Conservation (phyloP, 92 coral and sea anemone genomes). For the Phenganax marumi region DNA sequence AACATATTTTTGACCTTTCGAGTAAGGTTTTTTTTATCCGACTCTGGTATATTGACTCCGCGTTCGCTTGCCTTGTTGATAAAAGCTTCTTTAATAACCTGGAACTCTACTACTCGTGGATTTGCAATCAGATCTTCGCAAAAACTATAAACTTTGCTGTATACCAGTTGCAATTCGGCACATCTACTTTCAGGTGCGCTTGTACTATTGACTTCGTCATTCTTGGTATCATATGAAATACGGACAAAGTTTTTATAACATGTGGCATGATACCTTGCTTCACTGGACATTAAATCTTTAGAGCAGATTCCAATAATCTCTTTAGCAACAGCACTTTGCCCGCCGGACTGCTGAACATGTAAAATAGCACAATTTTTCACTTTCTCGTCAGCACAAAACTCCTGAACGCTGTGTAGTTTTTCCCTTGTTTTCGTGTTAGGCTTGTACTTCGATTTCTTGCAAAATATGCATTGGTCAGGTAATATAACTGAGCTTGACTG, state of each 20-base stretch:
- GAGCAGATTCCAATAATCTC: slow-evolving; percentile 53
- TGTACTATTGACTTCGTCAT: slow-evolving; percentile 30
- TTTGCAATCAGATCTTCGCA: slow-evolving; percentile 61
- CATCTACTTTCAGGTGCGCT: slow-evolving; percentile 38
- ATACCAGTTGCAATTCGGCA: slow-evolving; percentile 38
- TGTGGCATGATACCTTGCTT: slow-evolving; percentile 62
- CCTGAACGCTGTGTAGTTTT: slow-evolving; percentile 55
- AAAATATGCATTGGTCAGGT: slow-evolving; percentile 56
- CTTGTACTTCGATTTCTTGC: slow-evolving; percentile 59
- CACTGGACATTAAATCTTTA: slow-evolving; percentile 58
- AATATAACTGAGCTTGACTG: slow-evolving; percentile 50
- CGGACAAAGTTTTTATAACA: slow-evolving; percentile 57
- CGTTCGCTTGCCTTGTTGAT: slow-evolving; percentile 55
- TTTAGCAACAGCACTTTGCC: slow-evolving; percentile 52
- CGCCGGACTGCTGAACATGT: slow-evolving; percentile 41
- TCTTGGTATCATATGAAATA: slow-evolving; percentile 45
- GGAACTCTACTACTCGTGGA: slow-evolving; percentile 53
- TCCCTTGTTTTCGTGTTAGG: slow-evolving; percentile 57
- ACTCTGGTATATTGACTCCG: slow-evolving; percentile 58
- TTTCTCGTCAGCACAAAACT: slow-evolving; percentile 64
- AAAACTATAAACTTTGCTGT: slow-evolving; percentile 56
- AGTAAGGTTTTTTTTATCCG: slow-evolving; percentile 58
- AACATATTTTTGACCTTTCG: slow-evolving; percentile 53
- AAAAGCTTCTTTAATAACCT: slow-evolving; percentile 53
- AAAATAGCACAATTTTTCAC: slow-evolving; percentile 48